Evolutionary conservation across 2,888 invertebrate genomes (phyloP).

Genomic region (Penaeus monodon): DNA sequence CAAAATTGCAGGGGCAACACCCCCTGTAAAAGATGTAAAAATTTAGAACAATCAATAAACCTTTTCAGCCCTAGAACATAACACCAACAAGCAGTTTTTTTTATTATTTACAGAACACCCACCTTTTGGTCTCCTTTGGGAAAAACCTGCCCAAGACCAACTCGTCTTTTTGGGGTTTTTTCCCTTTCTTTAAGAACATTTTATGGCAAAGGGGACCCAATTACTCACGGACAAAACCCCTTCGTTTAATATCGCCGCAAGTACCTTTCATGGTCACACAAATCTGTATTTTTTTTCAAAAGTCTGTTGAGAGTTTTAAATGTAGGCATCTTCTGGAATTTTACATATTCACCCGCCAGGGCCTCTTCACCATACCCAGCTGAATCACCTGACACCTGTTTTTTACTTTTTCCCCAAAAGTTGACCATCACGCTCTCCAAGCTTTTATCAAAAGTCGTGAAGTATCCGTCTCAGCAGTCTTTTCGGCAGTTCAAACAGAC

Average conservation of each 20-base stretch:
- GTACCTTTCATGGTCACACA: conserved; percentile 91
- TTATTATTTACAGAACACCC: background rate
- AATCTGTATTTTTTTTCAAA: conserved; percentile 97
- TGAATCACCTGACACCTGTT: conserved; percentile 96
- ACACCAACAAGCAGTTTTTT: background rate
- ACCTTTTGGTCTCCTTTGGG: conserved; percentile 93
- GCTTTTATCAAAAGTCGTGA: conserved; percentile 99
- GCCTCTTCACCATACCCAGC: conserved; percentile 98
- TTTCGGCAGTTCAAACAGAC: conserved; percentile 99
- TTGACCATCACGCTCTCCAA: conserved; percentile 99
- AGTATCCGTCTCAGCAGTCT: conserved; percentile 99
- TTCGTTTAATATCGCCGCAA: conserved; percentile 89
- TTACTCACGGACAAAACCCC: conserved; percentile 94
- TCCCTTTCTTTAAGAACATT: conserved; percentile 94
- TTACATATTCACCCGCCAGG: conserved; percentile 95
- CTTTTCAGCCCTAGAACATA: too few species aligned
- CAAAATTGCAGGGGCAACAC: conserved; percentile 98
- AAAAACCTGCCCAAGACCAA: conserved; percentile 89
- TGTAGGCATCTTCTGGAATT: conserved; percentile 94
- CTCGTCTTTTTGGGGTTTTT: conserved; percentile 89
- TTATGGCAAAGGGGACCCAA: conserved; percentile 91
- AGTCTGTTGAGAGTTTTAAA: conserved; percentile 91
- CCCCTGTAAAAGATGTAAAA: conserved; percentile 72
- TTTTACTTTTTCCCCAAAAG: conserved; percentile 96
- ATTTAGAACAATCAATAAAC: background rate